Percentiles rank a stretch among this genome's conserved stretches.
These are phyloP conservation scores for Oedothorax gibbosus DNA, from an alignment of 1,140 invertebrate species.

Conservation along the genomic window DNA sequence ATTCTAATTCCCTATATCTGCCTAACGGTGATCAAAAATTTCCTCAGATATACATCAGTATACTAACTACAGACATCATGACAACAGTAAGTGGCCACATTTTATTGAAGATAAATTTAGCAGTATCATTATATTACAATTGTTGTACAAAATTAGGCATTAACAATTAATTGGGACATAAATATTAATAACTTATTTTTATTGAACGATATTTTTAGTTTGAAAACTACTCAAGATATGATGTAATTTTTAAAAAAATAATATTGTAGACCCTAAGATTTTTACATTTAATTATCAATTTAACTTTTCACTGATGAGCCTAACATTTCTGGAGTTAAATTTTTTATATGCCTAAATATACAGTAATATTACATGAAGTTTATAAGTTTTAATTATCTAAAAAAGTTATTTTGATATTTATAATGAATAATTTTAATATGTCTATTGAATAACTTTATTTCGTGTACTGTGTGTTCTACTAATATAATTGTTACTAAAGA, in stretches of 20 bases:
- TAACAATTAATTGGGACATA: neutral
- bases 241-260: no score
- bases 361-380: no score
- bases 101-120: neutral
- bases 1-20: slow-evolving; percentile 61
- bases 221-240: neutral
- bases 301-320: no score
- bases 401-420: neutral
- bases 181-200: neutral
- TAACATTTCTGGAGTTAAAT: no score
- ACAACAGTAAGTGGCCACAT: slow-evolving; percentile 41
- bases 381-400: slow-evolving; percentile 2
- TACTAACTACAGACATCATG: slow-evolving; percentile 50
- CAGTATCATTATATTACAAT: no score
- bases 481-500: no score
- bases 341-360: no score
- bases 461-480: no score
- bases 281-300: neutral
- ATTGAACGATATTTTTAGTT: neutral
- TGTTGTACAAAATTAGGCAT: no score
- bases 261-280: neutral
- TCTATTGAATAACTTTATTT: neutral
- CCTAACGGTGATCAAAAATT: slow-evolving; percentile 51
- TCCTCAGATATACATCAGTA: slow-evolving; percentile 50
- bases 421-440: neutral